Percentiles rank a stretch among this genome's conserved stretches.
Conservation (phyloP, 2,113 vertebrate genomes). For the Baryphthengus martii region DNA sequence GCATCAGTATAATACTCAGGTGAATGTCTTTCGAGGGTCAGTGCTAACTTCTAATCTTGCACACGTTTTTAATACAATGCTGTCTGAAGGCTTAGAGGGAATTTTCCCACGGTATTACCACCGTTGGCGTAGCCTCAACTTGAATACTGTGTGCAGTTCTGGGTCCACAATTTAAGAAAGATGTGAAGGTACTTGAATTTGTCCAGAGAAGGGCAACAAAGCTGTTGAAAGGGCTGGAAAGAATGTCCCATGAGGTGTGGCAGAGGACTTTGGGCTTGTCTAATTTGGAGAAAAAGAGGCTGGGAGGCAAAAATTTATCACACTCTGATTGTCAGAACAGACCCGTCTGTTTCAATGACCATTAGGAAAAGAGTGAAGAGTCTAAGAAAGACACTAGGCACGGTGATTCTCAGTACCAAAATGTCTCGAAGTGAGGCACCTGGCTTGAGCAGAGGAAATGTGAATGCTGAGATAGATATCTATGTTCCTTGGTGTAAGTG, state of each 20-base stretch:
- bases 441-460: neutral
- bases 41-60: neutral
- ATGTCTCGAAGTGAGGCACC: neutral
- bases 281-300: neutral
- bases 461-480: neutral
- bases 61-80: neutral
- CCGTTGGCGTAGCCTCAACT: neutral
- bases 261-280: neutral
- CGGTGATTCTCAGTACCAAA: neutral
- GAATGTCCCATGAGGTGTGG: rapidly evolving
- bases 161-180: neutral
- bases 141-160: neutral
- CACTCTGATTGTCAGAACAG: neutral
- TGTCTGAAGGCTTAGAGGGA: neutral
- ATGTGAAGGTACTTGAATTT: neutral
- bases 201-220: neutral
- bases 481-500: neutral
- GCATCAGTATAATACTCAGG: neutral
- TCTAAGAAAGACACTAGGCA: neutral
- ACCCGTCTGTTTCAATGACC: neutral
- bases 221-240: neutral
- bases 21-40: neutral
- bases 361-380: neutral
- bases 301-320: neutral
- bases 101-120: neutral